Percentiles rank a stretch among this genome's conserved stretches.
Conservation (phyloP, 2,888 invertebrate species). For the Agrotis clavis region DNA sequence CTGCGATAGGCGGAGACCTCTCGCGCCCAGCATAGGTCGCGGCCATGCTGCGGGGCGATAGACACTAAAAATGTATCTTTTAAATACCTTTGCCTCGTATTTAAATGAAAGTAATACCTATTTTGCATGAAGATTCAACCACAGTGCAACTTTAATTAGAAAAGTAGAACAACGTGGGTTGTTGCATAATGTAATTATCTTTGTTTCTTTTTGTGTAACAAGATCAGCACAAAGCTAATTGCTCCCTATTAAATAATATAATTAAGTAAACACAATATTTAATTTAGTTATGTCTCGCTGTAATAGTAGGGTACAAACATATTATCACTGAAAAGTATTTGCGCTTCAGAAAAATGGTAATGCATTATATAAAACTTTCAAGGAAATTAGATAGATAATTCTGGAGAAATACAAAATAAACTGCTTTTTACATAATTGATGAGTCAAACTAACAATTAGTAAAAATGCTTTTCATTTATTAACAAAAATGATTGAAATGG, state of each 20-base stretch:
- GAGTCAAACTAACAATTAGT: too few species aligned
- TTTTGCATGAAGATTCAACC: too few species aligned
- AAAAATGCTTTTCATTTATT: too few species aligned
- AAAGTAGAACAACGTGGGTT: background rate
- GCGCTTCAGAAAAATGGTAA: background rate
- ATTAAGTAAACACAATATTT: background rate
- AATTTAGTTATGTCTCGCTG: too few species aligned
- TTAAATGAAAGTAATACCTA: background rate
- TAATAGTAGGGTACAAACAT: too few species aligned
- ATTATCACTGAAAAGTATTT: background rate
- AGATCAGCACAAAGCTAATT: background rate
- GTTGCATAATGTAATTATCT: background rate
- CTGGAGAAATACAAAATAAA: background rate
- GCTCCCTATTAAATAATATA: background rate
- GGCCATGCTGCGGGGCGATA: too few species aligned
- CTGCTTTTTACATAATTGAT: too few species aligned
- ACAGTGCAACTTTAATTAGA: constrained; percentile 15
- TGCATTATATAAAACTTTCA: background rate
- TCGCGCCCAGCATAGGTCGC: too few species aligned
- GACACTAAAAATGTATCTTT: background rate
- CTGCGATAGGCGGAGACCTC: too few species aligned
- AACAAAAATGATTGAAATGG: too few species aligned
- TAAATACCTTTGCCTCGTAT: background rate
- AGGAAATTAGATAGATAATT: background rate
- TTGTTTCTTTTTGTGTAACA: background rate